Percentiles rank a stretch among this genome's conserved stretches.
Conservation (phyloP, 2,888 invertebrate genomes). For the Tetragonula carbonaria region DNA sequence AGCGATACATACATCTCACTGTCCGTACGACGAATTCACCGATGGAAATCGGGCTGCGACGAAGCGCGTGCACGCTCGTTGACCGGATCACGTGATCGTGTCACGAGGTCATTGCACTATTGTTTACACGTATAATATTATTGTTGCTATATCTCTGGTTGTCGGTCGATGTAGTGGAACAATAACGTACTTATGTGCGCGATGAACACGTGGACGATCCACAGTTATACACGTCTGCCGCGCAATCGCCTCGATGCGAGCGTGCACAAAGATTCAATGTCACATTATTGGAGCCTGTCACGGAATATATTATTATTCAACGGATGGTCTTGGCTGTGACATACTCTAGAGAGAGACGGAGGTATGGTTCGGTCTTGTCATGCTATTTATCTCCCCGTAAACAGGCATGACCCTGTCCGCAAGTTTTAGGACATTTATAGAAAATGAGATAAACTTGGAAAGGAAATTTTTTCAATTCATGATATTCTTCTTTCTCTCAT, state of each 20-base stretch:
- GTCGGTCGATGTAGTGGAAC: conserved; percentile 61
- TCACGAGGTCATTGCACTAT: conserved; percentile 68
- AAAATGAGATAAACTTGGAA: too few relatives aligned
- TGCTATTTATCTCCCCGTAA: conserved; percentile 20
- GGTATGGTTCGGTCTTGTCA: not conserved
- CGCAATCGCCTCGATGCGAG: conserved; percentile 1
- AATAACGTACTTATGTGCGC: conserved; percentile 63
- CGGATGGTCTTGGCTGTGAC: conserved; percentile 52
- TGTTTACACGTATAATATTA: conserved; percentile 70
- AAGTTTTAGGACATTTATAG: not conserved
- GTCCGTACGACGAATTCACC: too few relatives aligned
- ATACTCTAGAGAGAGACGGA: not conserved
- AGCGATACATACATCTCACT: not conserved
- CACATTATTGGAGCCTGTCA: conserved; percentile 38
- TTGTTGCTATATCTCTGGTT: conserved; percentile 67
- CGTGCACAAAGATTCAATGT: conserved; percentile 36
- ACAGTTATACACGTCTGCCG: conserved; percentile 7
- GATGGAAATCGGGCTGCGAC: not conserved
- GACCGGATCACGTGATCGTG: conserved; percentile 20
- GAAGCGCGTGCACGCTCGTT: conserved; percentile 35
- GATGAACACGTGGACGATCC: conserved; percentile 25
- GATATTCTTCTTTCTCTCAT: too few relatives aligned
- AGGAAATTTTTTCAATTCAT: too few relatives aligned
- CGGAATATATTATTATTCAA: conserved; percentile 65
- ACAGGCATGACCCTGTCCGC: not conserved